Percentiles rank a stretch among this genome's conserved stretches.
Conservation (phyloP, 1,140 invertebrate species). For the Hyposmocoma kahamanoa region DNA sequence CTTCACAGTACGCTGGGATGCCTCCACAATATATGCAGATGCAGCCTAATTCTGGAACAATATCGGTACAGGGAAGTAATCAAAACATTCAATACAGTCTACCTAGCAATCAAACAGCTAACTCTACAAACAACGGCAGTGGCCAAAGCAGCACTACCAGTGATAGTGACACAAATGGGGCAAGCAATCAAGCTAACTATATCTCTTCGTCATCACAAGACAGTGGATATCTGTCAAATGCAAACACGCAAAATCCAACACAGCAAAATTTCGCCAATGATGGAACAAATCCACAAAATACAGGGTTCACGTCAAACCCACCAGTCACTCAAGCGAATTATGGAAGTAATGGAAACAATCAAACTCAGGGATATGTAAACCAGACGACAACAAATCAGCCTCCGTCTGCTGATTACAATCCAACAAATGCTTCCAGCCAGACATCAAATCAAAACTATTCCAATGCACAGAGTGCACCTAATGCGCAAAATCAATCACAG, state of each 20-base stretch:
- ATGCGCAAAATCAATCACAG: conserved; percentile 40
- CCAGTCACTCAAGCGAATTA: conserved; percentile 36
- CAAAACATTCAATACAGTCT: conserved; percentile 50
- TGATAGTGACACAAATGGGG: conserved; percentile 39
- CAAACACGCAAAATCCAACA: conserved; percentile 30
- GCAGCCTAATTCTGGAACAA: conserved; percentile 41
- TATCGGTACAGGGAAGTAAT: conserved; percentile 39
- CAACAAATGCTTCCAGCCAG: conserved; percentile 39
- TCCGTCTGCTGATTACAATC: conserved; percentile 36
- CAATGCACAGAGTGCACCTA: conserved; percentile 22
- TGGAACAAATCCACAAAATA: conserved; percentile 26
- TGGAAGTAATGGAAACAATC: conserved; percentile 35
- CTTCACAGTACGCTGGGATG: conserved; percentile 46
- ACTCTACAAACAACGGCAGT: conserved; percentile 37
- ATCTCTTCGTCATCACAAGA: conserved; percentile 56
- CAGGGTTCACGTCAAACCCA: conserved; percentile 34
- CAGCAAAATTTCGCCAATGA: conserved; percentile 48
- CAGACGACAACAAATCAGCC: conserved; percentile 38
- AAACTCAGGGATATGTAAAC: conserved; percentile 31
- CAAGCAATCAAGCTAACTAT: conserved; percentile 49
- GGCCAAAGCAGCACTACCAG: conserved; percentile 29
- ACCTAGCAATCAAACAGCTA: conserved; percentile 31
- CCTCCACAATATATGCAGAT: conserved; percentile 58
- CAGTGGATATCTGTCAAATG: conserved; percentile 29
- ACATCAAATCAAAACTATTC: conserved; percentile 35